Evolutionary conservation across 1,140 invertebrate genomes (phyloP).

Genomic region (Zeugodacus cucurbitae): DNA sequence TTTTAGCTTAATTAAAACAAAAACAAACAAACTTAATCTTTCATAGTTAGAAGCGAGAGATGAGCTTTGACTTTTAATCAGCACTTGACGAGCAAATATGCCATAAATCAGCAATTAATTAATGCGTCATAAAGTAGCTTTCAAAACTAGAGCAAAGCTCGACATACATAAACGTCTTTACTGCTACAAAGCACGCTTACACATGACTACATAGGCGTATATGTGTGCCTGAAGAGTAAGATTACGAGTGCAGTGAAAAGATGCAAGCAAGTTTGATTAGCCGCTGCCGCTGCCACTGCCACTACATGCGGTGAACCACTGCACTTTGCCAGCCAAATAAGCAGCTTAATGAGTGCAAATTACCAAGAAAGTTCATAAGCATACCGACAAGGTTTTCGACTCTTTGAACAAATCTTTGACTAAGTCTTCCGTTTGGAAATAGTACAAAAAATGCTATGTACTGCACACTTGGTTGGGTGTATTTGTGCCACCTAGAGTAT

Average conservation of each 20-base stretch:
- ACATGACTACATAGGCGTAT: not conserved
- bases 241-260: not conserved
- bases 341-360: slow-evolving; percentile 6
- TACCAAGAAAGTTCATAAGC: slow-evolving; percentile 2
- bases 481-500: not conserved
- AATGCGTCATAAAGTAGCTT: not conserved
- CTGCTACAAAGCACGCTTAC: not conserved
- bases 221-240: not conserved
- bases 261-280: slow-evolving; percentile 6
- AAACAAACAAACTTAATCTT: too few species aligned
- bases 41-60: not conserved
- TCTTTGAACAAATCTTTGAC: too few species aligned
- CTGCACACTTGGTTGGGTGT: not conserved
- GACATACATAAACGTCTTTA: too few species aligned
- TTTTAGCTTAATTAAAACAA: not conserved
- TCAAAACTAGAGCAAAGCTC: not conserved
- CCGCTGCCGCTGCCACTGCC: not conserved
- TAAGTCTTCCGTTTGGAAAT: too few species aligned
- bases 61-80: not conserved
- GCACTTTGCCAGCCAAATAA: slow-evolving; percentile 12
- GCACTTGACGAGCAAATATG: not conserved
- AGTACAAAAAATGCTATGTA: too few species aligned
- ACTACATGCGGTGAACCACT: not conserved
- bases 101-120: not conserved
- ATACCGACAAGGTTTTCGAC: not conserved